Conservation (phyloP, 2,797 vertebrate genomes). For the Aldrovandia affinis region DNA sequence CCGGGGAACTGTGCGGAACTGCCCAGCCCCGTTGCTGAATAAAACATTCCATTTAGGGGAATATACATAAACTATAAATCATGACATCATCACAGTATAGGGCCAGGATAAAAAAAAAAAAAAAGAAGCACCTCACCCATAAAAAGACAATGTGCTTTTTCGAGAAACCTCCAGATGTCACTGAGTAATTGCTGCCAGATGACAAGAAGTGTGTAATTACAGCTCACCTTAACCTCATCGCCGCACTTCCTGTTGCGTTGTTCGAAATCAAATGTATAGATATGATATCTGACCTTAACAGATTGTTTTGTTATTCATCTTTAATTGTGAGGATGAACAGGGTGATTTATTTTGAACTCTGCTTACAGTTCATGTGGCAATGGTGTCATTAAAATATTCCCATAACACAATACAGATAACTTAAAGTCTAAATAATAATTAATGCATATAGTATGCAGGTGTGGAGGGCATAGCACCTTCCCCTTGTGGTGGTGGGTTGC, state of each 20-base stretch:
- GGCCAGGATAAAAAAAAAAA: not conserved
- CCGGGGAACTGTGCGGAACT: conserved; percentile 48
- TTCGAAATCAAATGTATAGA: not conserved
- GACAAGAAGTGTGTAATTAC: conserved; percentile 36
- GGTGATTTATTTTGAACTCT: not conserved
- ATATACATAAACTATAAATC: conserved; percentile 61
- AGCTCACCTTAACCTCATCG: conserved; percentile 5
- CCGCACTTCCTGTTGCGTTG: not conserved
- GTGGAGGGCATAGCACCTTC: too few species aligned
- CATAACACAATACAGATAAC: not conserved
- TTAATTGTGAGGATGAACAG: not conserved
- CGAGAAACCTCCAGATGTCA: conserved; percentile 15
- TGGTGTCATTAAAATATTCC: not conserved
- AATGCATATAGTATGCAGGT: not conserved
- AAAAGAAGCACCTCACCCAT: not conserved
- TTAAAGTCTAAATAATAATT: not conserved
- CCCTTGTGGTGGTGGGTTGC: not conserved
- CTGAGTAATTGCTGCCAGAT: conserved; percentile 13
- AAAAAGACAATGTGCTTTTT: conserved; percentile 33
- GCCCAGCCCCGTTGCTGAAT: conserved; percentile 61
- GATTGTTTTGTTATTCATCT: conserved; percentile 11
- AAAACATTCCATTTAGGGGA: conserved; percentile 67
- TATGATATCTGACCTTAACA: not conserved
- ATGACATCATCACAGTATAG: conserved; percentile 36
- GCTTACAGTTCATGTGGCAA: not conserved